Conservation (phyloP, 2,888 invertebrate species). For the Noctua pronuba region DNA sequence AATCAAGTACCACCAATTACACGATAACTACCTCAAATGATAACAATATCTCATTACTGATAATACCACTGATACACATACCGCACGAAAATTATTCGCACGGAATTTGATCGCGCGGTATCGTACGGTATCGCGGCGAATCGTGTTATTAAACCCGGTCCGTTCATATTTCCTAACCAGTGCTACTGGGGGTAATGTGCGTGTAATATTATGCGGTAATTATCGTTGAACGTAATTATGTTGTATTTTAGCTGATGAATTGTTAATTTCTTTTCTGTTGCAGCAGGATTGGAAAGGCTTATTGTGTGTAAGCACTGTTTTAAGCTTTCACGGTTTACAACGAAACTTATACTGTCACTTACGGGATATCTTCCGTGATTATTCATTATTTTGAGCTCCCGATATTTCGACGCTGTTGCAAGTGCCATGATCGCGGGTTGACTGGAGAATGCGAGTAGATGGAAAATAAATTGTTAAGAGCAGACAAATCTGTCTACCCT, state of each 20-base stretch:
- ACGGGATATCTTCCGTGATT: too few relatives aligned
- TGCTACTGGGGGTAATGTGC: constrained; percentile 6
- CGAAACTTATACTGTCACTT: too few relatives aligned
- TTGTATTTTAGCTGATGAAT: constrained; percentile 24
- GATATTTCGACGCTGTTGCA: too few relatives aligned
- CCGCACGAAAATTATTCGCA: constrained; percentile 43
- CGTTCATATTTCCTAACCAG: constrained; percentile 35
- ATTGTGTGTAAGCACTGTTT: too few relatives aligned
- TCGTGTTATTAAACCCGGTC: constrained; percentile 24
- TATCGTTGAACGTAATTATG: constrained; percentile 26
- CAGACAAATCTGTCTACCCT: too few relatives aligned
- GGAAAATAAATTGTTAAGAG: too few relatives aligned
- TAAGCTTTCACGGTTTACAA: too few relatives aligned
- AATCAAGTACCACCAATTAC: constrained; percentile 8
- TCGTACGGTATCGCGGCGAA: constrained; percentile 27
- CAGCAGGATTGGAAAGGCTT: not conserved
- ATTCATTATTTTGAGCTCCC: too few relatives aligned
- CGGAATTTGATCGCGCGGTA: constrained; percentile 34
- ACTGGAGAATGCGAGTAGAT: too few relatives aligned
- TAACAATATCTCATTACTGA: constrained; percentile 36
- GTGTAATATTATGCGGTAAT: constrained; percentile 30
- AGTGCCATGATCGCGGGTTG: too few relatives aligned
- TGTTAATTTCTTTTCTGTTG: constrained; percentile 8
- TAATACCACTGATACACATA: constrained; percentile 15
- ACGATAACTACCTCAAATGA: constrained; percentile 1